Evolutionary conservation across 2,113 vertebrate genomes (phyloP).

Genomic region (Amblyopsis rosae): DNA sequence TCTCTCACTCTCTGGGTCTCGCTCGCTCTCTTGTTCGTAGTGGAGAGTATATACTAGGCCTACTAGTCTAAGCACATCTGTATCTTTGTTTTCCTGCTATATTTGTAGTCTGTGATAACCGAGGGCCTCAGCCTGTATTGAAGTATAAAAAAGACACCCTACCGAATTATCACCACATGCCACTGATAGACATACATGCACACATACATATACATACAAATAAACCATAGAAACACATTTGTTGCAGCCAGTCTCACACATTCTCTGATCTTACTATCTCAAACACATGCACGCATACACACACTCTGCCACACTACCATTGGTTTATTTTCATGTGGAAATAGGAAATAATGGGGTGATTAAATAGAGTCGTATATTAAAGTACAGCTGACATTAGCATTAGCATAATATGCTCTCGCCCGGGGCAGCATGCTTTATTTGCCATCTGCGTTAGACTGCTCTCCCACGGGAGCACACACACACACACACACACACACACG

Average conservation of each 20-base stretch:
- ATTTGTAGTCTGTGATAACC: neutral
- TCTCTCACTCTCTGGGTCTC: too few relatives aligned
- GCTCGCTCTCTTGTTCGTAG: too few relatives aligned
- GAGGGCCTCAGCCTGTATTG: too few relatives aligned
- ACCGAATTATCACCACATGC: too few relatives aligned
- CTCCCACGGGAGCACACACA: constrained; percentile 90
- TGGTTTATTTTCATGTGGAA: constrained; percentile 90
- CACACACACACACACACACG: constrained; percentile 51
- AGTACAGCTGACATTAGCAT: constrained; percentile 99
- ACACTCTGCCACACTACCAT: neutral
- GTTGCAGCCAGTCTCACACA: constrained; percentile 22
- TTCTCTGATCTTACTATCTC: constrained; percentile 1
- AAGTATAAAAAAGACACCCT: too few relatives aligned
- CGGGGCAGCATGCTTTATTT: constrained; percentile 99
- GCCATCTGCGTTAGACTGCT: constrained; percentile 98
- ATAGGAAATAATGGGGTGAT: constrained; percentile 99
- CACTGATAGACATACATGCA: neutral
- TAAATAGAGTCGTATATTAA: constrained; percentile 99
- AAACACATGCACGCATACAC: neutral
- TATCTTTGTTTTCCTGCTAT: too few relatives aligned
- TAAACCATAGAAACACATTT: constrained; percentile 45
- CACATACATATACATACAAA: constrained; percentile 28
- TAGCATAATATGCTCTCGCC: constrained; percentile 99
- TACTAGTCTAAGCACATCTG: too few relatives aligned
- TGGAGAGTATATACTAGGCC: too few relatives aligned